These are phyloP conservation scores for Leuciscus idus DNA, from an alignment of 2,113 vertebrate genomes.

Conservation along the genomic window DNA sequence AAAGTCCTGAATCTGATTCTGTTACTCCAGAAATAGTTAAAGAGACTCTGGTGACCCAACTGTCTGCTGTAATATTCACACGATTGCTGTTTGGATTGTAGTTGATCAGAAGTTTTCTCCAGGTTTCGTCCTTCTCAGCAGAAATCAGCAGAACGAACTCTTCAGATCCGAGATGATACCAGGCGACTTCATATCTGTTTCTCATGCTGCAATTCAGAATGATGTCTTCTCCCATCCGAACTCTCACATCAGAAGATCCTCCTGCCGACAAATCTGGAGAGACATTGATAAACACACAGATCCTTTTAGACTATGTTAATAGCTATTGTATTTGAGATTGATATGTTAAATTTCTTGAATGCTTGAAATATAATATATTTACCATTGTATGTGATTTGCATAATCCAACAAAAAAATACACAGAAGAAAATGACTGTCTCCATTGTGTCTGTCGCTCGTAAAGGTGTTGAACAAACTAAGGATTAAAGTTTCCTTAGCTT, in stretches of 20 bases:
- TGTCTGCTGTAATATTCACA: too few relatives aligned
- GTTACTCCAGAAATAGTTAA: too few relatives aligned
- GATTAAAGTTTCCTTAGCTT: too few relatives aligned
- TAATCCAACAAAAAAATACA: background rate
- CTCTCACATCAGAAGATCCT: background rate
- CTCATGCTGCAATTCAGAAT: background rate
- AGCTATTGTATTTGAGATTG: background rate
- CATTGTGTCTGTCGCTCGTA: background rate
- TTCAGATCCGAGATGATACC: too few relatives aligned
- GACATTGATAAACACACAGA: background rate
- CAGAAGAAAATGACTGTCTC: background rate
- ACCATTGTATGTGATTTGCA: background rate
- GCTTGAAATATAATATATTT: background rate
- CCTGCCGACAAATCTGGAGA: background rate
- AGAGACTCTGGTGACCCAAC: too few relatives aligned
- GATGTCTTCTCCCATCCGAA: background rate
- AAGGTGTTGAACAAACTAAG: too few relatives aligned
- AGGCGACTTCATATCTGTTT: too few relatives aligned
- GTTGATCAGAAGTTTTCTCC: too few relatives aligned
- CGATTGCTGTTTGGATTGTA: too few relatives aligned
- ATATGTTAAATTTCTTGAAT: background rate
- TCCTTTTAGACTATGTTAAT: too few relatives aligned
- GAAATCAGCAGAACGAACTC: too few relatives aligned
- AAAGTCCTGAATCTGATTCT: too few relatives aligned
- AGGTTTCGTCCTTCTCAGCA: rapidly evolving